A percentile compares a stretch with the other conserved stretches of the same genome.
Evolutionary conservation across 92 coral and sea anemone genomes (phyloP).

Genomic region (Epizoanthus fatuus): DNA sequence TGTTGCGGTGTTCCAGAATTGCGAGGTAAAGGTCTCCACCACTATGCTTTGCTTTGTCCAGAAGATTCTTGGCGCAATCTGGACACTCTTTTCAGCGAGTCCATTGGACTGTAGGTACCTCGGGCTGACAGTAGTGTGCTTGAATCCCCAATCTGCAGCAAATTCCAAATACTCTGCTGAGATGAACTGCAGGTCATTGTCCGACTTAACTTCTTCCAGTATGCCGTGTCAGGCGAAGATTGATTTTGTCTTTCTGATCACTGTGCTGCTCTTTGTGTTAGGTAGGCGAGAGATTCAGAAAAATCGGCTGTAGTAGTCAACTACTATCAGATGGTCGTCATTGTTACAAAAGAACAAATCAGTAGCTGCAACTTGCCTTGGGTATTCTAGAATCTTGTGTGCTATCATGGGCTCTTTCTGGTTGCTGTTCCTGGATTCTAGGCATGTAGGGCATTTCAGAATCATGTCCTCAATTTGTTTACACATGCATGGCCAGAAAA

Average conservation of each 20-base stretch:
- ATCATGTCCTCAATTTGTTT: slow-evolving; percentile 39
- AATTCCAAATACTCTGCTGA: slow-evolving; percentile 23
- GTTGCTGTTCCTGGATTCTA: slow-evolving; percentile 5
- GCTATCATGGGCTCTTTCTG: slow-evolving; percentile 32
- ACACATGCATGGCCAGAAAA: slow-evolving; percentile 50
- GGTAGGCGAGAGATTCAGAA: not conserved
- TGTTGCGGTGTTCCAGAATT: slow-evolving; percentile 40
- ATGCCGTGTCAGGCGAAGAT: slow-evolving; percentile 17
- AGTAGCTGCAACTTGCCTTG: slow-evolving; percentile 32
- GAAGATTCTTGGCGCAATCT: slow-evolving; percentile 37
- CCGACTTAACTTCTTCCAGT: slow-evolving; percentile 23
- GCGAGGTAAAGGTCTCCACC: slow-evolving; percentile 35
- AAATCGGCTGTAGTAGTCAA: slow-evolving; percentile 33
- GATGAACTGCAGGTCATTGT: slow-evolving; percentile 17
- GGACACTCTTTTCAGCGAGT: slow-evolving; percentile 42
- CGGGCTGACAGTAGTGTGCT: slow-evolving; percentile 19
- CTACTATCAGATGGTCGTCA: slow-evolving; percentile 19
- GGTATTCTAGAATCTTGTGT: slow-evolving; percentile 44
- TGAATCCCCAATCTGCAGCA: slow-evolving; percentile 39
- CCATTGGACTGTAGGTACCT: slow-evolving; percentile 52
- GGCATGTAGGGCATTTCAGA: slow-evolving; percentile 34
- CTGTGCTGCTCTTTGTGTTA: not conserved
- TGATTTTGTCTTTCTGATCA: slow-evolving; percentile 7
- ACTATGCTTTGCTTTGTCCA: slow-evolving; percentile 33
- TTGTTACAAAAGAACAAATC: slow-evolving; percentile 30